Percentiles rank a stretch among this genome's conserved stretches.
These are phyloP conservation scores for Diorhabda carinulata DNA, from an alignment of 1,140 invertebrate genomes.

Conservation along the genomic window DNA sequence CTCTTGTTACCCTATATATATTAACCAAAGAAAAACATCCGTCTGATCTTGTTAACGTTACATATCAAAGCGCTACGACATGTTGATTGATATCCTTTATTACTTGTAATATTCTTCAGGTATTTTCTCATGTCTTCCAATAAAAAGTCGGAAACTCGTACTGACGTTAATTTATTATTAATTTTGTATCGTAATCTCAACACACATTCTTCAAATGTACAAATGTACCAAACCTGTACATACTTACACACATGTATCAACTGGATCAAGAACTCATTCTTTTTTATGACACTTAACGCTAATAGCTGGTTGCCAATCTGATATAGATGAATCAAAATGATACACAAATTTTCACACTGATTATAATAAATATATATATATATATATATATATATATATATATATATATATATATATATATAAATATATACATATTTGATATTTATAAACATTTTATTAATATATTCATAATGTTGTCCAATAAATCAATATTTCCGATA, in stretches of 20 bases:
- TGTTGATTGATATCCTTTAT: neutral
- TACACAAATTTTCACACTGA: too few relatives aligned
- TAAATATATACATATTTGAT: too few relatives aligned
- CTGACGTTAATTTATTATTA: conserved; percentile 3
- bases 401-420: too few relatives aligned
- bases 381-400: too few relatives aligned
- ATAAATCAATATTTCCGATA: too few relatives aligned
- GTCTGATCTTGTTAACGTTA: conserved; percentile 2
- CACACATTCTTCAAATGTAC: neutral
- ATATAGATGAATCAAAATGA: neutral
- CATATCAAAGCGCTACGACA: neutral
- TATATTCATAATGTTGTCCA: too few relatives aligned
- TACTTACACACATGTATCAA: neutral
- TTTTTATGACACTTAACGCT: neutral
- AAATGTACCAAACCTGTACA: neutral
- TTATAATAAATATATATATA: too few relatives aligned
- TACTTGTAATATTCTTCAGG: neutral
- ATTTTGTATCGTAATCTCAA: conserved; percentile 1
- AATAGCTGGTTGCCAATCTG: neutral
- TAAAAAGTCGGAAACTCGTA: neutral
- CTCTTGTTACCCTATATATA: too few relatives aligned
- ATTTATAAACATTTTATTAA: too few relatives aligned
- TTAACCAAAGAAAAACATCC: neutral
- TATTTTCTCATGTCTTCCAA: neutral
- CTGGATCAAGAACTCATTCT: neutral